phyloP scores from a whole-genome alignment of 2,797 vertebrate genomes.

The Enteromius afrohamiltoni region DNA sequence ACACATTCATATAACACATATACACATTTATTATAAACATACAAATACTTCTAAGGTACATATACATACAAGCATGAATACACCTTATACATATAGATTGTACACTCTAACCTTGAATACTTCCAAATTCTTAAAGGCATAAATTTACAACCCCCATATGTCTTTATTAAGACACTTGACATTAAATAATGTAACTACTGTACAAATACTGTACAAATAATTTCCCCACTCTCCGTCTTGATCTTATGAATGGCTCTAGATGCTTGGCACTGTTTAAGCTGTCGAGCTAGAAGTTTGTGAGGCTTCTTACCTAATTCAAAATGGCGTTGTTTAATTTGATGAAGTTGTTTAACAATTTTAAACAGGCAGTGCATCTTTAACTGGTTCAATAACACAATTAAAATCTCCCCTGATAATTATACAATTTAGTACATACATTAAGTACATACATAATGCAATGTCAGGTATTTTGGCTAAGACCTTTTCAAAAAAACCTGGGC shows the following conservation, averaged over 20 bases:
- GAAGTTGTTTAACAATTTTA: not conserved
- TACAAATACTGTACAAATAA: not conserved
- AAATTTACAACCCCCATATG: not conserved
- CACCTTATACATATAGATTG: no score
- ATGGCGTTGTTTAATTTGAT: not conserved
- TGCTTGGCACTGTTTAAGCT: not conserved
- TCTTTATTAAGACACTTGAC: not conserved
- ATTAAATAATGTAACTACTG: not conserved
- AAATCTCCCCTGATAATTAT: not conserved
- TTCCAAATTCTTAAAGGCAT: no score
- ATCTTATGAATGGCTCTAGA: not conserved
- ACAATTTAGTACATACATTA: no score
- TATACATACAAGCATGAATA: no score
- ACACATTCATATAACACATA: no score
- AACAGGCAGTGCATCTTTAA: not conserved
- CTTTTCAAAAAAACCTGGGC: not conserved
- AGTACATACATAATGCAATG: not conserved
- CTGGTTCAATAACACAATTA: not conserved
- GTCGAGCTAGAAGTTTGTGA: not conserved
- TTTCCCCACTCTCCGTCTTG: not conserved
- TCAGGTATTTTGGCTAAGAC: not conserved
- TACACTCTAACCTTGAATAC: no score
- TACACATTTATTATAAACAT: no score
- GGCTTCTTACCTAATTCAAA: not conserved
- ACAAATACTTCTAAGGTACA: no score